Base-by-base conservation (phyloP, 2,797 vertebrate genomes). In the Tangara arthus region DNA sequence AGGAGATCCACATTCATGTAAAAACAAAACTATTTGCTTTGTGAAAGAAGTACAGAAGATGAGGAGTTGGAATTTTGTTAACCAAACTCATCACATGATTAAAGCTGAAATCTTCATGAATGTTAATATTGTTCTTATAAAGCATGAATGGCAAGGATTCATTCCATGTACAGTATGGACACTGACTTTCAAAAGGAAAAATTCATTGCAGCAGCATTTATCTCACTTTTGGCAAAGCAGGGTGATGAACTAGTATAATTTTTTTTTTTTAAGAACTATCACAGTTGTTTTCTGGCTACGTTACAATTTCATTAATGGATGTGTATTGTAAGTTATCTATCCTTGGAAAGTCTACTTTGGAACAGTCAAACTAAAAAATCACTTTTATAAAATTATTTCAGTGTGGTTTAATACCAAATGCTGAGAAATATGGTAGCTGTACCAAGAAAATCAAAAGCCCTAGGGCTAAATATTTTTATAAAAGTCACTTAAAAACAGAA, bases 361-460 rank as follows among this genome's bases (percentile, higher is more conserved):
- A 91, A 78, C 35, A 64, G 65, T 79, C 60, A 65, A 63, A 32
- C 56, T 56, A 70, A 78, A 72, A 60, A 71, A 81, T 15, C 14
- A 30, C 42, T 82, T 90, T 42, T 72, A 71, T 66, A 47, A 91
- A 95, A 86, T 86, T 77, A 92, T 89, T 79, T 41, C 39, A 44
- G 34, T 41, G 39, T 87, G 52, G 30, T 88, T 86, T 73, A 93
- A 50, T 79, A 79, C 22, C 37, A 64, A 87, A 92, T 66, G 37
- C 37, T 79, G 52, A 93, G 53, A 93, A 88, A 44, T 60, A 82
- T n/a, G 15, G 73, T 57, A 85, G 75, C n/a, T 79, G 53, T 5
- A 96, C 14, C 34, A 77, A 87, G 83, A 71, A 92, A 89, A 96
- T 95, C 46, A 87, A 86, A 95, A 96, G 46, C 50, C 59, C 23